These are phyloP conservation scores for Poecilia wingei DNA, from an alignment of 2,797 vertebrate genomes.

Conservation along the genomic window DNA sequence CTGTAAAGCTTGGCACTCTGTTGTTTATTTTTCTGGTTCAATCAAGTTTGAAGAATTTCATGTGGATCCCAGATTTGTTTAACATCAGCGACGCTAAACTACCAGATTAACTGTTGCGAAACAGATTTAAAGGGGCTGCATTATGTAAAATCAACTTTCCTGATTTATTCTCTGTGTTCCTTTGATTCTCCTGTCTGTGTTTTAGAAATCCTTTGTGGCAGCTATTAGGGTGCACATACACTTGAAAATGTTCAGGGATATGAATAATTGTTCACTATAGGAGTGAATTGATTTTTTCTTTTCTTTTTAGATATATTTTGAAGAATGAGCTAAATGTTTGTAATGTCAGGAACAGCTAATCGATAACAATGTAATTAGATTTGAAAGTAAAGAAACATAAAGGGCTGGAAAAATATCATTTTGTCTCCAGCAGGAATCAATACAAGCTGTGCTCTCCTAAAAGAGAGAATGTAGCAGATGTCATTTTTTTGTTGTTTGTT, in stretches of 20 bases:
- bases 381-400: slow-evolving; percentile 54
- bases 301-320: background rate
- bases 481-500: slow-evolving; percentile 24
- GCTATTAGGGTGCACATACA: no score
- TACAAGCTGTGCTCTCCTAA: slow-evolving; percentile 24
- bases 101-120: background rate
- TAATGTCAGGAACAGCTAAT: slow-evolving; percentile 26
- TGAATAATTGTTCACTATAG: background rate
- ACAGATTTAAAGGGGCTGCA: background rate
- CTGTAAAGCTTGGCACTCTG: background rate
- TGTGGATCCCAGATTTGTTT: background rate
- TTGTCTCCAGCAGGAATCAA: slow-evolving; percentile 50
- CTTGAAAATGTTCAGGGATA: background rate
- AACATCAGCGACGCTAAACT: background rate
- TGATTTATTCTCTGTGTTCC: no score
- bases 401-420: slow-evolving; percentile 53
- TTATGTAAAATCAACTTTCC: no score
- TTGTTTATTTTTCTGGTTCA: background rate
- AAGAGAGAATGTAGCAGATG: slow-evolving; percentile 31
- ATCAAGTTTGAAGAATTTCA: background rate
- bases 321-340: background rate
- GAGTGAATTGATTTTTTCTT: background rate
- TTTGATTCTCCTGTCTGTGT: no score
- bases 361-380: slow-evolving; percentile 44
- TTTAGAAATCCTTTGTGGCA: no score